Conservation (phyloP, 2,888 invertebrate species). For the Stegana nigrithorax region DNA sequence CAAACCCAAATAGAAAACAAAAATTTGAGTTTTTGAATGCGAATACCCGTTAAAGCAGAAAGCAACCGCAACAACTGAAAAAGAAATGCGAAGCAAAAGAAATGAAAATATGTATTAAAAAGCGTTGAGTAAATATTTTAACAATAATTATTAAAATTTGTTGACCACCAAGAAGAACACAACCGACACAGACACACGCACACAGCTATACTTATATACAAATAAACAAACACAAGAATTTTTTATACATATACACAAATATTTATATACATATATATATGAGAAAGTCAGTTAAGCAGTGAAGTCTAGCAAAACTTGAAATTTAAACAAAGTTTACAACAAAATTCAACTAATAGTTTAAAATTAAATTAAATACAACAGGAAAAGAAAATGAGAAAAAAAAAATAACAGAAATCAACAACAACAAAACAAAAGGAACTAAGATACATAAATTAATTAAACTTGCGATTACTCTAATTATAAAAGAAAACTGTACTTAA, state of each 20-base stretch:
- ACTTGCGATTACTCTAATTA: slow-evolving; percentile 57
- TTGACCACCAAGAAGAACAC: slow-evolving; percentile 34
- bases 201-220: slow-evolving; percentile 19
- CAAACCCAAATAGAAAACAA: background rate
- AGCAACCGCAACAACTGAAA: background rate
- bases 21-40: slow-evolving; percentile 31
- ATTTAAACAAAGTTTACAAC: slow-evolving; percentile 43
- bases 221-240: slow-evolving; percentile 26
- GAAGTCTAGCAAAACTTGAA: too few species aligned
- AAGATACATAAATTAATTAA: slow-evolving; percentile 40
- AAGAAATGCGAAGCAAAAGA: slow-evolving; percentile 2
- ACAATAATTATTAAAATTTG: slow-evolving; percentile 24
- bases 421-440: slow-evolving; percentile 30
- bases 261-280: slow-evolving; percentile 37
- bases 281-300: slow-evolving; percentile 25
- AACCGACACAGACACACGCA: slow-evolving; percentile 25
- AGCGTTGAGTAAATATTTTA: slow-evolving; percentile 36
- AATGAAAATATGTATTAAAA: slow-evolving; percentile 29
- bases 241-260: slow-evolving; percentile 21
- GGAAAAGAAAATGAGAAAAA: slow-evolving; percentile 26
- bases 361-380: slow-evolving; percentile 34
- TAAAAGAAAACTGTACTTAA: slow-evolving; percentile 49
- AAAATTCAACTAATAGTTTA: slow-evolving; percentile 47
- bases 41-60: slow-evolving; percentile 20
- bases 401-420: slow-evolving; percentile 13